Evolutionary conservation across 2,888 invertebrate species (phyloP).

Genomic region (Aromia moschata): DNA sequence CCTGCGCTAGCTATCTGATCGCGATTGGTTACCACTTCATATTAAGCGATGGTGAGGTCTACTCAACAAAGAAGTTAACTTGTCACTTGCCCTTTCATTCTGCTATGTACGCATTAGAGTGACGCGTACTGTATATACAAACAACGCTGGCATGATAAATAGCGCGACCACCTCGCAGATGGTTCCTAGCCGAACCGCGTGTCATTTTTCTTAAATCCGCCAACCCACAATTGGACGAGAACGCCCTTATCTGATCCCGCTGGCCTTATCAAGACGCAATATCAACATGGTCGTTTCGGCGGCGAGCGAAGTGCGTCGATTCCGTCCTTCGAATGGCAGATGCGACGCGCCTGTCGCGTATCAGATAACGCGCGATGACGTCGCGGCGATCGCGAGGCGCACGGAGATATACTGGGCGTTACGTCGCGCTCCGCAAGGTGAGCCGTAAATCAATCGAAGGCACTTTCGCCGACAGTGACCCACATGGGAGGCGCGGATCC

Average conservation of each 20-base stretch:
- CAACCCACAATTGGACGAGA: background rate
- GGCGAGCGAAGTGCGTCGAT: too few species aligned
- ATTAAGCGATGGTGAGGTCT: too few species aligned
- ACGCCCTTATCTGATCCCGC: background rate
- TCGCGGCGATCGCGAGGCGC: constrained; percentile 18
- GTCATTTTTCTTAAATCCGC: background rate
- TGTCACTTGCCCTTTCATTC: too few species aligned
- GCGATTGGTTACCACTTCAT: too few species aligned
- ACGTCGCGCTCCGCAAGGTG: constrained; percentile 27
- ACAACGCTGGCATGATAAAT: too few species aligned
- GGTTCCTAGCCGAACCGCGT: background rate
- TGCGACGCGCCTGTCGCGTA: background rate
- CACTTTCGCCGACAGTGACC: constrained; percentile 50
- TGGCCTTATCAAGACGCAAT: too few species aligned
- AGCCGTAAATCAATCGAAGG: constrained; percentile 50
- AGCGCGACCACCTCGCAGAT: too few species aligned
- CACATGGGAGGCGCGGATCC: constrained; percentile 41
- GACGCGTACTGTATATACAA: too few species aligned
- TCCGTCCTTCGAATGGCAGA: constrained; percentile 6
- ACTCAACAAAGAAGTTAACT: too few species aligned
- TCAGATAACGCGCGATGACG: constrained; percentile 14
- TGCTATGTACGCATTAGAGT: too few species aligned
- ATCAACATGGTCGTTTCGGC: too few species aligned
- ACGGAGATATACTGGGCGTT: constrained; percentile 28
- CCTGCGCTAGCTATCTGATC: too few species aligned